Percentiles rank a stretch among this genome's conserved stretches.
These are phyloP conservation scores for Percopsis omiscomaycus DNA, from an alignment of 2,797 vertebrate genomes.

Conservation along the genomic window DNA sequence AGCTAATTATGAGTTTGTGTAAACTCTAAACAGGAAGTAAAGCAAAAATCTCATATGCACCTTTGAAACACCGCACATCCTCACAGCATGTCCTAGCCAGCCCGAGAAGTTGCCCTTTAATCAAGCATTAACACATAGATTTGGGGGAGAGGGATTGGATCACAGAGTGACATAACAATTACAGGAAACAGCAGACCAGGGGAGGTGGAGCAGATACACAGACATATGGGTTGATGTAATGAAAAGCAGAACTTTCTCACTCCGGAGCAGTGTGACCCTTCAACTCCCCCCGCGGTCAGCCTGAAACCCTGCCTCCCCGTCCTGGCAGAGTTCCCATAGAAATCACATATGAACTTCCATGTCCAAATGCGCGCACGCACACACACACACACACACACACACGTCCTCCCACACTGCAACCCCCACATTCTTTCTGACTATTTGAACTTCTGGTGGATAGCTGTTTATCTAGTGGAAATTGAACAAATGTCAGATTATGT, in stretches of 20 bases:
- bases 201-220: constrained; percentile 61
- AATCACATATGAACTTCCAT: constrained; percentile 63
- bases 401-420: constrained; percentile 54
- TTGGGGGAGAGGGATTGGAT: constrained; percentile 41
- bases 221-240: constrained; percentile 72
- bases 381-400: constrained; percentile 16
- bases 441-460: constrained; percentile 69
- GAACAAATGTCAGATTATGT: constrained; percentile 66
- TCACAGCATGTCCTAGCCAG: background rate
- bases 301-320: constrained; percentile 55
- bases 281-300: constrained; percentile 27
- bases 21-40: too few species aligned
- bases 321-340: constrained; percentile 67
- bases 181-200: constrained; percentile 65
- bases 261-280: constrained; percentile 58
- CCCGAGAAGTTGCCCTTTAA: constrained; percentile 39
- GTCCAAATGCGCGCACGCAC: constrained; percentile 20
- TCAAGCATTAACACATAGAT: constrained; percentile 37
- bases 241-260: constrained; percentile 73
- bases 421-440: constrained; percentile 64
- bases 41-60: constrained; percentile 10
- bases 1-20: too few species aligned
- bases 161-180: constrained; percentile 67
- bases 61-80: too few species aligned
- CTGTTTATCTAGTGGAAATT: constrained; percentile 60